Conservation (phyloP, 2,797 vertebrate genomes). For the Rhyacichthys aspro region DNA sequence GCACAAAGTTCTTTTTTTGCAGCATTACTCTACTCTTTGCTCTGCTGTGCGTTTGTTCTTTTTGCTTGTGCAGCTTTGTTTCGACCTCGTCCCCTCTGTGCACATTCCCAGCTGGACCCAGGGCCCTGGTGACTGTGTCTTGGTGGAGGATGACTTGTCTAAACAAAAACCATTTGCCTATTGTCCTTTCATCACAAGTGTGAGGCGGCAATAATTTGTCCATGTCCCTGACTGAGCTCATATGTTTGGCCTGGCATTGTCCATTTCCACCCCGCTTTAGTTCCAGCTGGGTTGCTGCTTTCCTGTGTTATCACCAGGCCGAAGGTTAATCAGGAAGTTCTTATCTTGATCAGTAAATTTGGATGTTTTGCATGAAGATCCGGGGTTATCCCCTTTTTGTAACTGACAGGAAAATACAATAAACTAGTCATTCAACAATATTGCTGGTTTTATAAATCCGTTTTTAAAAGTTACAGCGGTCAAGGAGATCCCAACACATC, state of each 20-base stretch:
- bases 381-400: too few species aligned
- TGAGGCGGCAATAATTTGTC: slow-evolving; percentile 68
- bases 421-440: too few species aligned
- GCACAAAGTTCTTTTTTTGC: too few species aligned
- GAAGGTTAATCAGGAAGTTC: slow-evolving; percentile 48
- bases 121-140: slow-evolving; percentile 64
- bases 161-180: slow-evolving; percentile 66
- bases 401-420: too few species aligned
- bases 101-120: slow-evolving; percentile 47
- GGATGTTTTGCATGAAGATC: too few species aligned
- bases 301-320: slow-evolving; percentile 77
- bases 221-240: slow-evolving; percentile 78
- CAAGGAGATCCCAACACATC: slow-evolving; percentile 29
- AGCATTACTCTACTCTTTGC: not conserved
- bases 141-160: slow-evolving; percentile 65
- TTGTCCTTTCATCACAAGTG: slow-evolving; percentile 54
- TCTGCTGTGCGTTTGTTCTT: slow-evolving; percentile 17
- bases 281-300: slow-evolving; percentile 77
- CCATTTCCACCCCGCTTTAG: slow-evolving; percentile 71
- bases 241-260: slow-evolving; percentile 84
- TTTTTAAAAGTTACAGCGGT: not conserved
- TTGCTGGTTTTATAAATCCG: too few species aligned
- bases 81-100: slow-evolving; percentile 42
- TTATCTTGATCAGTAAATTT: slow-evolving; percentile 35
- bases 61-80: slow-evolving; percentile 65